A percentile compares a stretch with the other conserved stretches of the same genome.
Evolutionary conservation across 1,140 invertebrate species (phyloP).

Genomic region (Cyclina sinensis): DNA sequence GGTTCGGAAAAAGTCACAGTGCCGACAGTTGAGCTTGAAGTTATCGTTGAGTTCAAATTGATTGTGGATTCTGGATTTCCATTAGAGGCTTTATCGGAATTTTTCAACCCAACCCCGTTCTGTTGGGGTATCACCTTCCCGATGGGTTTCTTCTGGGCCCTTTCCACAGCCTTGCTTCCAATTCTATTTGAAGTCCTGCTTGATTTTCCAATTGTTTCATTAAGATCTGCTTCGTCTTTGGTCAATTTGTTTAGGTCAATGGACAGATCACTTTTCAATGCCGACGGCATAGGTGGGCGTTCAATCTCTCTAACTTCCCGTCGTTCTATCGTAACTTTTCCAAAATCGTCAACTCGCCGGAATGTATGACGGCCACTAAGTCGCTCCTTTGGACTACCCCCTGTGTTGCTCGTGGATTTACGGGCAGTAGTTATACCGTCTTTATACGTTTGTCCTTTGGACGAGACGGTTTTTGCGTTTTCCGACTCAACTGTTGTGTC

Average conservation of each 20-base stretch:
- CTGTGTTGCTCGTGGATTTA: background rate
- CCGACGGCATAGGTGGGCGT: conserved; percentile 25
- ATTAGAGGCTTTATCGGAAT: background rate
- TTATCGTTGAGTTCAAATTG: conserved; percentile 21
- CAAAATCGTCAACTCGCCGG: conserved; percentile 58
- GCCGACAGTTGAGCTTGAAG: conserved; percentile 41
- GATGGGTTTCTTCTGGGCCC: conserved; percentile 27
- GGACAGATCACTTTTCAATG: conserved; percentile 18
- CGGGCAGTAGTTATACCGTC: too few relatives aligned
- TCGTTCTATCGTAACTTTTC: background rate
- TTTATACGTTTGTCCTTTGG: background rate
- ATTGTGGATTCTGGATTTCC: conserved; percentile 15
- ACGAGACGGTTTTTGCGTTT: background rate
- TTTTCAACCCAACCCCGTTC: background rate
- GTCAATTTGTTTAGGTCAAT: conserved; percentile 25
- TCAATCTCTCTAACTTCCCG: conserved; percentile 52
- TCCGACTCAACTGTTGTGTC: conserved; percentile 31
- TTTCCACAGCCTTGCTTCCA: conserved; percentile 48
- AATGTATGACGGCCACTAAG: conserved; percentile 57
- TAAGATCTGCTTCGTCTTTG: conserved; percentile 4
- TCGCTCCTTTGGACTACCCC: background rate
- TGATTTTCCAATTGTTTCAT: conserved; percentile 40
- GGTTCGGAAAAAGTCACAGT: conserved; percentile 21
- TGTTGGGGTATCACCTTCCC: conserved; percentile 26
- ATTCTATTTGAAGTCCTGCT: background rate